A percentile compares a stretch with the other conserved stretches of the same genome.
Evolutionary conservation across 2,797 vertebrate species (phyloP).

Genomic region (Pempheris klunzingeri): DNA sequence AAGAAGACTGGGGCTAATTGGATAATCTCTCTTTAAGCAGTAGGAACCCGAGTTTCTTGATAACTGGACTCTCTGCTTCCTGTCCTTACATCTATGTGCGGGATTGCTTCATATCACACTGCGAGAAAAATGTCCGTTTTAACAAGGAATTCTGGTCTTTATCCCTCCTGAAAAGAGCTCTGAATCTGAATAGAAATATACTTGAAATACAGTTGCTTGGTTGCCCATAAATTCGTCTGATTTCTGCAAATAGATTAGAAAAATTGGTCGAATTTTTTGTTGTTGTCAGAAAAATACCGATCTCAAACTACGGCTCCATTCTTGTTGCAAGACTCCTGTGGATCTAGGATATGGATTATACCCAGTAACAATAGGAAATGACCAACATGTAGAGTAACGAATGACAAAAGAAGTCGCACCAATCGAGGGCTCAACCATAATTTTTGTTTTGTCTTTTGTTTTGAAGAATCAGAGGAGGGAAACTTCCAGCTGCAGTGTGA

Average conservation of each 20-base stretch:
- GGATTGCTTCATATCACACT: conserved; percentile 39
- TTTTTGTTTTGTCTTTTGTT: not conserved
- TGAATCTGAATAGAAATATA: not conserved
- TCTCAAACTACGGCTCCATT: conserved; percentile 19
- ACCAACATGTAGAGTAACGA: not conserved
- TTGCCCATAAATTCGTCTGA: not conserved
- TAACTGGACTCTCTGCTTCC: conserved; percentile 70
- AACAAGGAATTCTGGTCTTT: conserved; percentile 12
- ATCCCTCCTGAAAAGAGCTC: not conserved
- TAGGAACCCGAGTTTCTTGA: conserved; percentile 52
- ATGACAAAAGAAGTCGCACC: not conserved
- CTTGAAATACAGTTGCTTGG: not conserved
- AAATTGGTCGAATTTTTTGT: not conserved
- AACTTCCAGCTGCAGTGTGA: conserved; percentile 22
- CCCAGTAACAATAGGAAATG: not conserved
- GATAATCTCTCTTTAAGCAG: conserved; percentile 60
- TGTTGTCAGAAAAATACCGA: not conserved
- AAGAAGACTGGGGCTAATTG: conserved; percentile 74
- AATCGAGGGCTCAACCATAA: not conserved
- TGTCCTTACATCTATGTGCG: conserved; percentile 48
- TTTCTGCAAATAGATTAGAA: not conserved
- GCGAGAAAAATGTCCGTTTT: conserved; percentile 32
- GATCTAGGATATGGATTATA: not conserved
- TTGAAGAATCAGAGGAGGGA: not conserved
- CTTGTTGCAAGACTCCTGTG: conserved; percentile 11